Conservation (phyloP, 2,888 invertebrate genomes). For the Mayetiola destructor region DNA sequence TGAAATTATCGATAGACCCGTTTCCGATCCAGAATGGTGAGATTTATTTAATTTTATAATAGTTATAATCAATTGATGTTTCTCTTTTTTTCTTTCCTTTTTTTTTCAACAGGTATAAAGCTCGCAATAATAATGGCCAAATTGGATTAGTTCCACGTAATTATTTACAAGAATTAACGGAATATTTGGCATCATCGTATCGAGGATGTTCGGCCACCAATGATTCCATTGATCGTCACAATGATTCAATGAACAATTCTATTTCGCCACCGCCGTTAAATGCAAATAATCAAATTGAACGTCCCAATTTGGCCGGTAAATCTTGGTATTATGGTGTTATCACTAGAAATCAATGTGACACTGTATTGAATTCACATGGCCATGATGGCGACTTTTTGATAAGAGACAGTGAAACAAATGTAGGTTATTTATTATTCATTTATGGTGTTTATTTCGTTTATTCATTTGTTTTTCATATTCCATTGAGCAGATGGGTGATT, state of each 20-base stretch:
- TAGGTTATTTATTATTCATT: conserved; percentile 39
- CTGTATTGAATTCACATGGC: conserved; percentile 84
- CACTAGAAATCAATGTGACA: conserved; percentile 91
- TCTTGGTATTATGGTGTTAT: conserved; percentile 97
- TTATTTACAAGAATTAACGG: conserved; percentile 82
- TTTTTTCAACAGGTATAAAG: conserved; percentile 48
- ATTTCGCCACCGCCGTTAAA: conserved; percentile 24
- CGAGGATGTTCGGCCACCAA: conserved; percentile 37
- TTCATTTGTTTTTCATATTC: not conserved
- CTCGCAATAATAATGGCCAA: conserved; percentile 82
- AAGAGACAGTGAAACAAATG: conserved; percentile 97
- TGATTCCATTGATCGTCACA: conserved; percentile 40
- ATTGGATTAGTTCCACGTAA: conserved; percentile 90
- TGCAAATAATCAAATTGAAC: conserved; percentile 33
- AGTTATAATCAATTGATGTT: too few species aligned
- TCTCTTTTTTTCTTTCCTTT: not conserved
- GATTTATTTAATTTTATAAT: not conserved
- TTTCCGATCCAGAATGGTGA: conserved; percentile 93
- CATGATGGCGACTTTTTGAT: conserved; percentile 98
- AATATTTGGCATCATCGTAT: conserved; percentile 75
- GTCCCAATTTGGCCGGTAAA: conserved; percentile 61
- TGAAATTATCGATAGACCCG: conserved; percentile 90
- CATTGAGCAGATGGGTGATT: conserved; percentile 80
- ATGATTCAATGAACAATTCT: conserved; percentile 30
- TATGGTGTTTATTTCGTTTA: not conserved